phyloP scores from a whole-genome alignment of 2,888 invertebrate genomes.

The Coleophora deauratella region DNA sequence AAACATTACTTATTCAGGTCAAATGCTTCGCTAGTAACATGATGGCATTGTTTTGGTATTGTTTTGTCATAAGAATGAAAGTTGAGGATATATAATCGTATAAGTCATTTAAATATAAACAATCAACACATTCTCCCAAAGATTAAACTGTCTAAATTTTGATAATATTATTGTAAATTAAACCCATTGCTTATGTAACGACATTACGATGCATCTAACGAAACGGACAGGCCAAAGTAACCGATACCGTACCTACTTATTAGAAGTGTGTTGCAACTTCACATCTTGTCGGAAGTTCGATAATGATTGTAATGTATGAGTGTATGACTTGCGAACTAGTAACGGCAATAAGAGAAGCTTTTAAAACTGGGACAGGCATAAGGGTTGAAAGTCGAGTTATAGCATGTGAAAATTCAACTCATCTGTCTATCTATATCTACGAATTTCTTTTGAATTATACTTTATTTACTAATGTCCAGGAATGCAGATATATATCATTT shows the following conservation, averaged over 20 bases:
- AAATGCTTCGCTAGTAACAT: conserved; percentile 18
- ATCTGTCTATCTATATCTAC: no score
- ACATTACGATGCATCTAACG: conserved; percentile 44
- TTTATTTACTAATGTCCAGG: no score
- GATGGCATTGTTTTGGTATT: conserved; percentile 1
- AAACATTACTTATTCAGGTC: conserved; percentile 34
- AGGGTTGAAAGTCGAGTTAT: no score
- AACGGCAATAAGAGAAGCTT: no score
- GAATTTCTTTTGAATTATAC: no score
- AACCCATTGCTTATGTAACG: conserved; percentile 51
- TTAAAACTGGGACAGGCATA: no score
- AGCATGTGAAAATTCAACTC: no score
- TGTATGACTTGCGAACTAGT: no score
- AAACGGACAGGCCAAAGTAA: conserved; percentile 34
- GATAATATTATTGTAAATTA: conserved; percentile 22
- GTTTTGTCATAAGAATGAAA: conserved; percentile 1
- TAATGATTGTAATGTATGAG: no score
- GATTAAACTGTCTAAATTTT: conserved; percentile 31
- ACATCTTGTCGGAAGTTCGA: conserved; percentile 52
- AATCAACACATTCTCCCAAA: conserved; percentile 18
- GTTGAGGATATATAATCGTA: conserved; percentile 12
- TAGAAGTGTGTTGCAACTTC: conserved; percentile 41
- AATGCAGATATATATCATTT: no score
- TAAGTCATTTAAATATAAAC: conserved; percentile 17
- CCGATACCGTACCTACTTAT: conserved; percentile 31